Conservation (phyloP, 2,888 invertebrate species). For the Boloria selene region DNA sequence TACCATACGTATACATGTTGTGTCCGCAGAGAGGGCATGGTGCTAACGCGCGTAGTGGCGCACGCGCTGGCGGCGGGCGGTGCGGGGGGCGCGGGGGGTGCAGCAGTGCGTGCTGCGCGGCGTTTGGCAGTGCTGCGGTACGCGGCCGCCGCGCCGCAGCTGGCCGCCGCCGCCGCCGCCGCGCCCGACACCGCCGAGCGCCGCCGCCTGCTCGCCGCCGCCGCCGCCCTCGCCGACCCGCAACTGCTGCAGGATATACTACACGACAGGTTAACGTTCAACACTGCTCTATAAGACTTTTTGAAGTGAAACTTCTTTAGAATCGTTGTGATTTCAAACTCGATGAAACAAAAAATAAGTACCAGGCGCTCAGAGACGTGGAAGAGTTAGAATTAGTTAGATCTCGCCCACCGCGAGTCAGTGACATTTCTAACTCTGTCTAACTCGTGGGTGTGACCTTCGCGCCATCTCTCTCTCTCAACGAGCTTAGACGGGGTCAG, state of each 20-base stretch:
- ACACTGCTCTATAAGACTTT: no score
- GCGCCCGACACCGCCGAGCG: conserved; percentile 53
- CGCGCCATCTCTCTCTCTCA: no score
- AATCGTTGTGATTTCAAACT: no score
- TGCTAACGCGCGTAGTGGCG: conserved; percentile 55
- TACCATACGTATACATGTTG: not conserved
- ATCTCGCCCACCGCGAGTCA: no score
- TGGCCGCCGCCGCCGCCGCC: conserved; percentile 53
- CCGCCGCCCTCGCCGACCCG: conserved; percentile 11
- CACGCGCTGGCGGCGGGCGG: conserved; percentile 48
- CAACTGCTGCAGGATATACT: not conserved
- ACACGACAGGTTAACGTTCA: not conserved
- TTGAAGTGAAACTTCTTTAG: no score
- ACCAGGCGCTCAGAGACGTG: no score
- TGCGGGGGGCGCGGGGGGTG: conserved; percentile 50
- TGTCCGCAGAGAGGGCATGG: conserved; percentile 55
- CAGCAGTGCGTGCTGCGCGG: conserved; percentile 51
- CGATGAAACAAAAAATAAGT: no score
- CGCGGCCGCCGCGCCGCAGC: conserved; percentile 48
- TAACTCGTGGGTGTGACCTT: no score
- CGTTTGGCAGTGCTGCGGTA: conserved; percentile 56
- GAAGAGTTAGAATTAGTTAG: no score
- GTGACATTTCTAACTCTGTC: no score
- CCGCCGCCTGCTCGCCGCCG: conserved; percentile 56
- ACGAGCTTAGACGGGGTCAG: no score